Conservation (phyloP, 2,113 vertebrate species). For the Ancistrus triradiatus region DNA sequence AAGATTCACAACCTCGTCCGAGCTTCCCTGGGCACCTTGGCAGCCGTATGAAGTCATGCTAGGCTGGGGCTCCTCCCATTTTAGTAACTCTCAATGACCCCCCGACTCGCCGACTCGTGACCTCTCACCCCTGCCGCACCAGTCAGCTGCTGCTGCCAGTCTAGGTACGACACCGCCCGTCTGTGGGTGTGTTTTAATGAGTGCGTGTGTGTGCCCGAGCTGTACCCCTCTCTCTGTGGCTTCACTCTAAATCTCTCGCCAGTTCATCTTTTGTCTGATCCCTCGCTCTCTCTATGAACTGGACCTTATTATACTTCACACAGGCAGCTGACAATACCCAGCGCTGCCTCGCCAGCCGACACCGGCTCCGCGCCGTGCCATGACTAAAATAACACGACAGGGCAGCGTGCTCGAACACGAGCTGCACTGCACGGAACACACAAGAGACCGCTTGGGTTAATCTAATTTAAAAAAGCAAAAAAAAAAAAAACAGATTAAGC, state of each 20-base stretch:
- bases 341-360: conserved; percentile 25
- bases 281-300: conserved; percentile 26
- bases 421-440: neutral
- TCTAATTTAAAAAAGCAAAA: neutral
- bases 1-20: neutral
- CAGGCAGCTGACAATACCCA: conserved; percentile 39
- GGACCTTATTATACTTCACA: conserved; percentile 37
- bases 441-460: conserved; percentile 1
- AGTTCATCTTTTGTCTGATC: conserved; percentile 12
- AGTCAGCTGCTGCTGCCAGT: conserved; percentile 47
- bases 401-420: conserved; percentile 1
- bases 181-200: conserved; percentile 4
- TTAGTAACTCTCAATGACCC: conserved; percentile 19
- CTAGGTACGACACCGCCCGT: conserved; percentile 1
- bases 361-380: conserved; percentile 14
- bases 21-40: conserved; percentile 1
- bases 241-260: neutral
- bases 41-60: conserved; percentile 5
- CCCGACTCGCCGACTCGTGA: conserved; percentile 35
- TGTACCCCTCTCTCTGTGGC: conserved; percentile 5
- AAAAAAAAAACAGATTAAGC: neutral
- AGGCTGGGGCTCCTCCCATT: neutral
- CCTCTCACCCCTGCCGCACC: conserved; percentile 39
- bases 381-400: conserved; percentile 44
- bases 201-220: neutral